These are phyloP conservation scores for Psix sp. DNA, from an alignment of 1,140 invertebrate species.

Conservation along the genomic window DNA sequence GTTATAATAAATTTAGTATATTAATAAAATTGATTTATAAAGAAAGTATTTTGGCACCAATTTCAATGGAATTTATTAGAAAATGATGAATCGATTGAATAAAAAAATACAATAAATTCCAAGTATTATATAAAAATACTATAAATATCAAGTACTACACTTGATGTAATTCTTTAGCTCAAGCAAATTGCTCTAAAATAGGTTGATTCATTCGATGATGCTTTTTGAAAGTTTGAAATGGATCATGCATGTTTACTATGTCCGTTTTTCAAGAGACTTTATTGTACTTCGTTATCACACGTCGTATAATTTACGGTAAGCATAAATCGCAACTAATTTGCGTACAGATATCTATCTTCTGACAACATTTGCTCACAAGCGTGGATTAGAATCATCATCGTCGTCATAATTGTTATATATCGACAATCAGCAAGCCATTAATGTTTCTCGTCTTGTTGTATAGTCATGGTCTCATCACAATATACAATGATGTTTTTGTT, in stretches of 20 bases:
- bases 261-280: slow-evolving; percentile 22
- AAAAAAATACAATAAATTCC: too few relatives aligned
- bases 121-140: too few relatives aligned
- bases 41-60: too few relatives aligned
- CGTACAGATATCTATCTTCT: slow-evolving; percentile 41
- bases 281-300: slow-evolving; percentile 44
- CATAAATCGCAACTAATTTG: slow-evolving; percentile 50
- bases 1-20: too few relatives aligned
- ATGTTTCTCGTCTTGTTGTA: slow-evolving; percentile 39
- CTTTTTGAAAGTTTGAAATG: not conserved
- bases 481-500: slow-evolving; percentile 36
- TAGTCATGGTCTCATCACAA: slow-evolving; percentile 16
- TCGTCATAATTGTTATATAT: slow-evolving; percentile 51
- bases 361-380: slow-evolving; percentile 35
- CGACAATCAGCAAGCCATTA: slow-evolving; percentile 39
- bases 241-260: slow-evolving; percentile 6
- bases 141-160: too few relatives aligned
- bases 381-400: slow-evolving; percentile 45
- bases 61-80: too few relatives aligned
- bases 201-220: slow-evolving; percentile 1
- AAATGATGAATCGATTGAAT: too few relatives aligned
- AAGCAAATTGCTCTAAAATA: too few relatives aligned
- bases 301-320: slow-evolving; percentile 29
- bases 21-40: too few relatives aligned
- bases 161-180: too few relatives aligned